Evolutionary conservation across 2,797 vertebrate genomes (phyloP), one percentile per base, ranked within the genome.

Genomic region (Mallotus villosus): DNA sequence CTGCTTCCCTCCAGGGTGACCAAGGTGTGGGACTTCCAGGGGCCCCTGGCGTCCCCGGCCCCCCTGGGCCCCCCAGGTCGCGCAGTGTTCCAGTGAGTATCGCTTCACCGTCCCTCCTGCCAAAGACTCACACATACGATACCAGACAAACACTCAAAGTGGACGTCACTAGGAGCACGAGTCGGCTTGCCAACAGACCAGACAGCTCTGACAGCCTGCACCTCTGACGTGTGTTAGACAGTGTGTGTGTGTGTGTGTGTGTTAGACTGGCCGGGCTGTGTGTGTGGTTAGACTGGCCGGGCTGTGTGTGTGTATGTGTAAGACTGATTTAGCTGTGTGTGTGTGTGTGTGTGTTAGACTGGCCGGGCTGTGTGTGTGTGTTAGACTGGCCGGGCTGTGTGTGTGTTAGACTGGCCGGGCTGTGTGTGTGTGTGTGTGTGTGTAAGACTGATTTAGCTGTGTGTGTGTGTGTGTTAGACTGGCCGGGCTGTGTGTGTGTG

Each of bases 31-130:
- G 92, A 63, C 62, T 80, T 7, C 92, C 90, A 29, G 94, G 94
- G 22, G 88, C 78, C 4, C 91, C 92, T 0, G 94, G 94, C 25
- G 89, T 78, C 8, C 93, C 94, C 55, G 92, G 93, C 60, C 89
- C 84, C 0, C 53, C 90, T 17, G 94, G 92, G 69, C 91, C 88
- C n/a, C 81, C 91, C 8, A 83, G 81, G 76, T 84, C 92, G 61
- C 86, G 80, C 68, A 90, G 89, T 65, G 84, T 91, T 8, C 83
- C 86, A 5, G 92, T 93, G 57, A 81, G 91, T 82, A 51, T 7
- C 3, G 8, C 17, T 9, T 51, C 49, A 2, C 27, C 19, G 6
- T 21, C 57, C 57, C 21, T 12, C 57, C 57, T 21, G 8, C 57
- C 21, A n/a, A 41, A 41, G 37, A 34, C n/a, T 7, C 9, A 5